These are phyloP conservation scores for Synanthedon vespiformis DNA, from an alignment of 2,888 invertebrate genomes.

Conservation along the genomic window DNA sequence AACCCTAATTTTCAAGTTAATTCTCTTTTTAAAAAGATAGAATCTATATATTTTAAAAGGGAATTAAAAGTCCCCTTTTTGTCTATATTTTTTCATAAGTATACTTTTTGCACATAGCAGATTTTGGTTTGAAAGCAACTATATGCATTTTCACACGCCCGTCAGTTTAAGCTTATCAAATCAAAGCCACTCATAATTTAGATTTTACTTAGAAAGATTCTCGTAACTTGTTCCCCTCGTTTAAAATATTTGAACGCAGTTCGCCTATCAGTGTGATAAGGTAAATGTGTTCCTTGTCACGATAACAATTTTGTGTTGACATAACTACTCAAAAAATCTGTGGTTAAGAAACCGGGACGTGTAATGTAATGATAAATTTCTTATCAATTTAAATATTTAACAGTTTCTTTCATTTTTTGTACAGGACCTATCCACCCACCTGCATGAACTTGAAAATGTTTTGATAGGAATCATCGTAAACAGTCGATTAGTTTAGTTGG, in stretches of 20 bases:
- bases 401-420: constrained; percentile 1
- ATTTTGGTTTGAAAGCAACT: no score
- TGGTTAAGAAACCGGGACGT: constrained; percentile 52
- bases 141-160: no score
- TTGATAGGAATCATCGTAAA: not conserved
- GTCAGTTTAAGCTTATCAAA: no score
- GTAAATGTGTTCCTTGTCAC: constrained; percentile 30
- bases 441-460: not conserved
- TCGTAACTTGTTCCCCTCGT: not conserved
- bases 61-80: no score
- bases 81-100: no score
- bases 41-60: no score
- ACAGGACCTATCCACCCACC: not conserved
- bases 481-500: no score
- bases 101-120: no score
- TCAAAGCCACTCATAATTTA: no score
- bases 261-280: constrained; percentile 42
- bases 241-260: not conserved
- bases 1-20: no score
- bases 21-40: no score
- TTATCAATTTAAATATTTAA: constrained; percentile 22
- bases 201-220: no score
- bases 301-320: constrained; percentile 53
- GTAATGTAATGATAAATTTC: constrained; percentile 33
- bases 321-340: constrained; percentile 37